A percentile compares a stretch with the other conserved stretches of the same genome.
phyloP scores from a whole-genome alignment of 2,888 invertebrate species.

The Eulithis prunata region DNA sequence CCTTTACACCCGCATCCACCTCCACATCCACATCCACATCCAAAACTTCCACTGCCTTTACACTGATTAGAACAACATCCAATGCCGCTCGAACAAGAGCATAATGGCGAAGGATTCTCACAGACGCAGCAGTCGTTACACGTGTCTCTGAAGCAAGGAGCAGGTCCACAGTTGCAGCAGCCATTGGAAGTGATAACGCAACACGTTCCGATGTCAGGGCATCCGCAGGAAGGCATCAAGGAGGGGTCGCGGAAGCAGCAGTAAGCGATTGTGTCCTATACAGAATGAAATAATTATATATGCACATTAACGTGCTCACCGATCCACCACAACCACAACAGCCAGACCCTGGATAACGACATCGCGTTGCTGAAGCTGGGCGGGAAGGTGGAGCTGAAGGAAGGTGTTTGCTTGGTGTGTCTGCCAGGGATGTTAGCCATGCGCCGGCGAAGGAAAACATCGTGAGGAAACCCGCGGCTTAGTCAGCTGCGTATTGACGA shows the following conservation, averaged over 20 bases:
- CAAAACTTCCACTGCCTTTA: background rate
- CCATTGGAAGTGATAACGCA: constrained; percentile 22
- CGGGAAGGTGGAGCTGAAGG: constrained; percentile 94
- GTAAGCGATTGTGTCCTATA: constrained; percentile 49
- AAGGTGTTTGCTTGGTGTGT: constrained; percentile 93
- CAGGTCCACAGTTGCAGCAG: constrained; percentile 25
- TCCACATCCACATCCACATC: constrained; percentile 38
- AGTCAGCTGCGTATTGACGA: too few relatives aligned
- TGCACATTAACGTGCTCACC: too few relatives aligned
- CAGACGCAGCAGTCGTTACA: constrained; percentile 42
- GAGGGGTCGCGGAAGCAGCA: constrained; percentile 52
- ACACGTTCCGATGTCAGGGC: constrained; percentile 32
- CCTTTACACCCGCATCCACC: too few relatives aligned
- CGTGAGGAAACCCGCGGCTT: too few relatives aligned
- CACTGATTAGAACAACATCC: background rate
- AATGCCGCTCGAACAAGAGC: constrained; percentile 35
- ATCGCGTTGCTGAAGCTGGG: constrained; percentile 95
- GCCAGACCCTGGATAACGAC: constrained; percentile 96
- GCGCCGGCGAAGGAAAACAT: constrained; percentile 89
- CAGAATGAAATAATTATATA: background rate
- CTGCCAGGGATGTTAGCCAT: constrained; percentile 94
- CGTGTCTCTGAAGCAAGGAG: constrained; percentile 35
- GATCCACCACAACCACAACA: constrained; percentile 97
- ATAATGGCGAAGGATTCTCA: constrained; percentile 36
- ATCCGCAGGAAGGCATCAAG: constrained; percentile 37